Percentiles rank a stretch among this genome's conserved stretches.
These are phyloP conservation scores for Argyrosomus japonicus DNA, from an alignment of 2,113 vertebrate species.

Conservation along the genomic window DNA sequence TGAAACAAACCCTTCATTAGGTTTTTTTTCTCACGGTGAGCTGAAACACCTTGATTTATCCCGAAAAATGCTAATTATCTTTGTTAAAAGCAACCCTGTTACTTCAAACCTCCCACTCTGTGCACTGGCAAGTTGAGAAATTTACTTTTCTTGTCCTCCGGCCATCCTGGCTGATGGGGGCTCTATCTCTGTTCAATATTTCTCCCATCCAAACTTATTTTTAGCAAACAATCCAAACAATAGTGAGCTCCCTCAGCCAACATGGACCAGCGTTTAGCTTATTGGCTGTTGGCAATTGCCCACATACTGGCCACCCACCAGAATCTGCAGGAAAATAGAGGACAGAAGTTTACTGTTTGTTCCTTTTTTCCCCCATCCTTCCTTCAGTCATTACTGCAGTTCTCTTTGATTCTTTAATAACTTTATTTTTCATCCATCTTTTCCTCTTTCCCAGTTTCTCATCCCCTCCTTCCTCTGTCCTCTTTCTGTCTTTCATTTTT, in stretches of 20 bases:
- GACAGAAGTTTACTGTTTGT: conserved; percentile 28
- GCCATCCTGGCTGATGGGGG: conserved; percentile 34
- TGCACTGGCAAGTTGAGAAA: conserved; percentile 34
- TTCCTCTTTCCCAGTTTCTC: background rate
- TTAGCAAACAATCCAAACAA: conserved; percentile 60
- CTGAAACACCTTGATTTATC: background rate
- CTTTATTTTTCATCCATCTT: conserved; percentile 25
- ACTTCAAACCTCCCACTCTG: conserved; percentile 7
- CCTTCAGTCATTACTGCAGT: background rate
- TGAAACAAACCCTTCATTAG: background rate
- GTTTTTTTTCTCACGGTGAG: background rate
- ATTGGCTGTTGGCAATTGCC: conserved; percentile 53
- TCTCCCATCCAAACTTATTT: conserved; percentile 55
- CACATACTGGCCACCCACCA: conserved; percentile 46
- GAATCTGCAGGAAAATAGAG: conserved; percentile 9
- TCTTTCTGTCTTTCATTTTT: conserved; percentile 33
- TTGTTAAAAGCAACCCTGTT: background rate
- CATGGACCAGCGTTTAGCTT: conserved; percentile 10
- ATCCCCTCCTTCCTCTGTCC: conserved; percentile 10
- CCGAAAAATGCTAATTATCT: background rate
- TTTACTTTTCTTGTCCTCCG: conserved; percentile 48
- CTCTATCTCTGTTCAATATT: conserved; percentile 18
- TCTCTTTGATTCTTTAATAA: background rate
- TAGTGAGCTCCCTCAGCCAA: conserved; percentile 38
- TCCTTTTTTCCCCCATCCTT: background rate